A percentile compares a stretch with the other conserved stretches of the same genome.
phyloP scores from a whole-genome alignment of 1,140 invertebrate genomes.

The Aphis craccivora region DNA sequence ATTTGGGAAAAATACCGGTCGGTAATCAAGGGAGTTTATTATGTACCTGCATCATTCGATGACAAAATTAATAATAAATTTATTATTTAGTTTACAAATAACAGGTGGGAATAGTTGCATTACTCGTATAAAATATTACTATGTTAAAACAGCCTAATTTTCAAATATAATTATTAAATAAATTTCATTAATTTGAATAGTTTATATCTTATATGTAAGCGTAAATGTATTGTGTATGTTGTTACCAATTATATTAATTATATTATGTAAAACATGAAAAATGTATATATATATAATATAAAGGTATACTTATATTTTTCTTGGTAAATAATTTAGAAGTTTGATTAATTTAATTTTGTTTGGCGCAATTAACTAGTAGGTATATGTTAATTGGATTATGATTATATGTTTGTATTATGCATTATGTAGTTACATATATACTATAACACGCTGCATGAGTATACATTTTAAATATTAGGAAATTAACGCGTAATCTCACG shows the following conservation, averaged over 20 bases:
- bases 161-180: neutral
- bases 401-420: neutral
- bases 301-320: neutral
- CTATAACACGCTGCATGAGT: neutral
- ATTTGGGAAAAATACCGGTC: too few relatives aligned
- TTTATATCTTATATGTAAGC: too few relatives aligned
- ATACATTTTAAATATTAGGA: neutral
- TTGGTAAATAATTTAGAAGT: neutral
- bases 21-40: neutral
- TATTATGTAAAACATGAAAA: neutral
- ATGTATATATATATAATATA: neutral
- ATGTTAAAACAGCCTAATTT: neutral
- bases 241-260: neutral
- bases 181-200: neutral
- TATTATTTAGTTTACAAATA: neutral
- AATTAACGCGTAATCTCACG: neutral
- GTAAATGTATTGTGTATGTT: neutral
- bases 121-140: neutral
- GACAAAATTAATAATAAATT: neutral
- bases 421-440: neutral
- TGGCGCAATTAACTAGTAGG: neutral
- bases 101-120: neutral
- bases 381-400: neutral
- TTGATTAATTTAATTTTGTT: neutral
- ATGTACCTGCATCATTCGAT: neutral